Evolutionary conservation across 2,888 invertebrate genomes (phyloP), one percentile per base, ranked within the genome.

Genomic region (Pediacus dermestoides): DNA sequence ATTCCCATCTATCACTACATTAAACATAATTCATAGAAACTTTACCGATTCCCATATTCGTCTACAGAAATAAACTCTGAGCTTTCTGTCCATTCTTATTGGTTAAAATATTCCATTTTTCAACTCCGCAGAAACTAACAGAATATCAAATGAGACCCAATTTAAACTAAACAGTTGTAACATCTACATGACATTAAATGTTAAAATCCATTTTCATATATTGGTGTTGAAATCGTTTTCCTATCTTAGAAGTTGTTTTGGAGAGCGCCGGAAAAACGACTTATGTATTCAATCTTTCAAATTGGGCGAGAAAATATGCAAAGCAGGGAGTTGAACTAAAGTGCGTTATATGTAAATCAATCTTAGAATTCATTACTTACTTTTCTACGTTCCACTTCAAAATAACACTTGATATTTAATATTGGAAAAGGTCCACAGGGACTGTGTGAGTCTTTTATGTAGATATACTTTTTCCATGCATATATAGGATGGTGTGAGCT

Each of bases 341-440:
- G 34, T 46, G 45, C 42, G 44, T 46, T 50, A 47, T 44, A 46
- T 50, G 48, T 44, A 50, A 50, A 50, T 50, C 46, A 46, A 44
- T 46, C 42, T 46, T 22, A 37, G 50, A 46, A 50, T 46, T 48
- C 50, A 50, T 50, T 44, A 46, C 28, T 31, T 16, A 31, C 42
- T 35, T 26, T 48, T 39, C 36, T 37, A 30, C 46, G 42, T 30
- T 44, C 42, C 16, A 18, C 38, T 42, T 44, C 39, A 38, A 42
- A 48, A 50, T 46, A 48, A 44, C 45, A 44, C 33, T 30, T 33
- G 43, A 39, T 42, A 48, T 44, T 42, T 46, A 45, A 46, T 50
- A 50, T 48, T 40, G 50, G 31, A 37, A 46, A 32, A 42, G 34
- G 28, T 42, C 50, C 46, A 23, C 11, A 11, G 42, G 43, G 50